A percentile compares a stretch with the other conserved stretches of the same genome.
These are phyloP conservation scores for Pachyuromys duprasi DNA, from an alignment of 2,797 vertebrate species.

Conservation along the genomic window DNA sequence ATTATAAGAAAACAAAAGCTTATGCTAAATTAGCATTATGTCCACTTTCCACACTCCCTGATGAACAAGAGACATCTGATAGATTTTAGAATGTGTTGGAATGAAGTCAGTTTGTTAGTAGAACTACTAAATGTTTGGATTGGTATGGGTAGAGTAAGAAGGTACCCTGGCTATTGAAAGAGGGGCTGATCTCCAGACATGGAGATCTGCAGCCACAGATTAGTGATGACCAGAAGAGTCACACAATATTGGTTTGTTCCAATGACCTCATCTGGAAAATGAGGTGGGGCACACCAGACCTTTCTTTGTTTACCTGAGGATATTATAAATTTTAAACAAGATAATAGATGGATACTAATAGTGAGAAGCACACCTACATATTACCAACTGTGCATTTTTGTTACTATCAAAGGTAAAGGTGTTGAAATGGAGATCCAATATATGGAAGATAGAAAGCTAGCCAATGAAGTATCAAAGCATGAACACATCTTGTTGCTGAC, in stretches of 20 bases:
- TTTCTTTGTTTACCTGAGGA: background rate
- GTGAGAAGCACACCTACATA: background rate
- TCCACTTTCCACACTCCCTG: background rate
- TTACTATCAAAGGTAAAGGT: background rate
- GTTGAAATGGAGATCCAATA: constrained; percentile 6
- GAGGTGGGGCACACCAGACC: background rate
- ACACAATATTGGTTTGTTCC: background rate
- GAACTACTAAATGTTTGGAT: background rate
- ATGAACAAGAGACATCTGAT: background rate
- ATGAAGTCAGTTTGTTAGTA: background rate
- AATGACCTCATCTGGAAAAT: background rate
- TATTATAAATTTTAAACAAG: background rate
- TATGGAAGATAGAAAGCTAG: background rate
- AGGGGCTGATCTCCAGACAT: background rate
- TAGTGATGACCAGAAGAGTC: background rate
- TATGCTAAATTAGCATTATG: background rate
- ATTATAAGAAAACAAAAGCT: background rate
- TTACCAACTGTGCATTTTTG: background rate
- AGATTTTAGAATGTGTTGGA: background rate
- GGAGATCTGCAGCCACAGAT: background rate
- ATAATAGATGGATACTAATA: background rate
- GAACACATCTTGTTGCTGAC: background rate
- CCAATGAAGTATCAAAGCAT: background rate
- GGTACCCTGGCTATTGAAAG: no score
- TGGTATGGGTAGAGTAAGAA: background rate